phyloP scores from a whole-genome alignment of 2,888 invertebrate species.

The Stegophylla sp. region DNA sequence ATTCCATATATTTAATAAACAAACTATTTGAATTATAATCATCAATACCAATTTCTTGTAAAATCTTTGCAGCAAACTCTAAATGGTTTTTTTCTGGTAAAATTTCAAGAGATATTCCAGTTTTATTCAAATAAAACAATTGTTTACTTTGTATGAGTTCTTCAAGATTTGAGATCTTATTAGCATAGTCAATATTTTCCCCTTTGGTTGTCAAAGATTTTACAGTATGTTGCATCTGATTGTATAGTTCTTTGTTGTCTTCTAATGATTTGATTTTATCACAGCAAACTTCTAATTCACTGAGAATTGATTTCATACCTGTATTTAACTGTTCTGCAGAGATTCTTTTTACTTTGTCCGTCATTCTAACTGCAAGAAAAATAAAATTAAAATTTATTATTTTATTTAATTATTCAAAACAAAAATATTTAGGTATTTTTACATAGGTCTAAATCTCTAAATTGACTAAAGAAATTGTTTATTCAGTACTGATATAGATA shows the following conservation, averaged over 20 bases:
- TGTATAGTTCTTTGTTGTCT: slow-evolving; percentile 20
- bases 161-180: slow-evolving; percentile 8
- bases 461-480: no score
- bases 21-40: slow-evolving; percentile 25
- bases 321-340: slow-evolving; percentile 14
- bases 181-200: slow-evolving; percentile 23
- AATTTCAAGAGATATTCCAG: slow-evolving; percentile 4
- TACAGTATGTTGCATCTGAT: slow-evolving; percentile 4
- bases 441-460: no score
- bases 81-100: not conserved
- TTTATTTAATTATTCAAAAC: no score
- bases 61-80: slow-evolving; percentile 22
- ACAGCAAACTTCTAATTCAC: slow-evolving; percentile 15
- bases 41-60: slow-evolving; percentile 38
- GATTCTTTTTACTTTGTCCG: not conserved
- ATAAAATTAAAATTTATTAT: not conserved
- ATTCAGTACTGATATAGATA: no score
- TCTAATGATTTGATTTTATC: slow-evolving; percentile 20
- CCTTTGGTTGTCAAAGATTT: not conserved
- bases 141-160: slow-evolving; percentile 16
- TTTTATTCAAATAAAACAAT: slow-evolving; percentile 27
- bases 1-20: slow-evolving; percentile 38
- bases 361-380: not conserved
- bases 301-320: slow-evolving; percentile 20
- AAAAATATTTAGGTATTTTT: no score